Conservation (phyloP, 2,113 vertebrate species). For the Salvelinus sp. region DNA sequence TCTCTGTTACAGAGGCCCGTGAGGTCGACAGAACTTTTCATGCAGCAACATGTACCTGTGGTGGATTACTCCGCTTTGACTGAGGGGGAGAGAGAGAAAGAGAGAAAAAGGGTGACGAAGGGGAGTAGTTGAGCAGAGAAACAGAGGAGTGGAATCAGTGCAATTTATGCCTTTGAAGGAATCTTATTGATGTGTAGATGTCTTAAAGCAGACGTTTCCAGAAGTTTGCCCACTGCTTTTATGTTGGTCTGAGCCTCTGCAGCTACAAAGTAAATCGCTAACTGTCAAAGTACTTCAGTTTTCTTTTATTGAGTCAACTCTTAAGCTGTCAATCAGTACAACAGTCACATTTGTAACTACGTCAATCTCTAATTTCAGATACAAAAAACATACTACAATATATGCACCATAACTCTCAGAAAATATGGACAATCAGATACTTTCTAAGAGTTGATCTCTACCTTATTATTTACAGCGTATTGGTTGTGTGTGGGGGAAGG, state of each 20-base stretch:
- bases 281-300: background rate
- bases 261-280: background rate
- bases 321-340: no score
- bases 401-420: no score
- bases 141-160: background rate
- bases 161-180: background rate
- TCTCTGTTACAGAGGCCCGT: background rate
- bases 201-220: background rate
- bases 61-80: slow-evolving; percentile 4
- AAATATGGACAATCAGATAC: no score
- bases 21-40: slow-evolving; percentile 3
- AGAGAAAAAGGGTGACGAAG: background rate
- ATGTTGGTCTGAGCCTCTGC: background rate
- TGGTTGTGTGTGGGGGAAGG: background rate
- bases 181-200: background rate
- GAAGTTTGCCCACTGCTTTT: background rate
- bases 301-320: background rate
- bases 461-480: no score
- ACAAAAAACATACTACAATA: no score
- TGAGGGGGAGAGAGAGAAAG: background rate
- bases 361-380: no score
- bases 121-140: background rate
- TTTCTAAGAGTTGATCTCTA: no score
- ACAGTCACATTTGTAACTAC: no score
- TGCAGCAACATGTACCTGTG: slow-evolving; percentile 13